These are phyloP conservation scores for Helarctos malayanus DNA, from an alignment of 2,797 vertebrate species.

Conservation along the genomic window DNA sequence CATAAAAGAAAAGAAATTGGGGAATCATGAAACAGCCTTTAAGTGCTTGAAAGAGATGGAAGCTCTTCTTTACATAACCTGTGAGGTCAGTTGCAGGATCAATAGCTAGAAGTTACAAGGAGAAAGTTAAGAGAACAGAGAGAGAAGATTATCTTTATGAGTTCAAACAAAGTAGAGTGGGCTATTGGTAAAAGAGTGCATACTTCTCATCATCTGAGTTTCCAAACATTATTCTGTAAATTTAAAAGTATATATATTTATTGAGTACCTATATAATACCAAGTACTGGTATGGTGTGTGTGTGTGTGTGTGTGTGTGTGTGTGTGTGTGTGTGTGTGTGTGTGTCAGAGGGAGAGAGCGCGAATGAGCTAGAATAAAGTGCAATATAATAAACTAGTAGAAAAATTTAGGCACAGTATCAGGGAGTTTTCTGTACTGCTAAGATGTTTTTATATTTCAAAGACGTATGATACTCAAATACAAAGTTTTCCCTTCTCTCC, in stretches of 20 bases:
- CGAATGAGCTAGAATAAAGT: background rate
- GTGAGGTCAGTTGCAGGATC: background rate
- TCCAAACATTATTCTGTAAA: background rate
- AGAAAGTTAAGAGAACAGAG: background rate
- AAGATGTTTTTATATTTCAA: background rate
- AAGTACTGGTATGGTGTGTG: background rate
- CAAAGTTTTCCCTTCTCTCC: conserved; percentile 1
- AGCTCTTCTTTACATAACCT: background rate
- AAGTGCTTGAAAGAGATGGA: background rate
- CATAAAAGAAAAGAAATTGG: background rate
- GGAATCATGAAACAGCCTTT: background rate
- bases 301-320: background rate
- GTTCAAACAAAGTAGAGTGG: background rate
- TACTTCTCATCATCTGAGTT: background rate
- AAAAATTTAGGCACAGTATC: background rate
- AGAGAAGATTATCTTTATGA: background rate
- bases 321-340: background rate
- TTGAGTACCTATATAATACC: background rate
- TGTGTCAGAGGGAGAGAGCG: background rate
- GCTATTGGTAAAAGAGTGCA: background rate
- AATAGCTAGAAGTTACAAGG: background rate
- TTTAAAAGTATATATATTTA: background rate
- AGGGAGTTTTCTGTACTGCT: background rate
- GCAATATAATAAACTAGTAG: background rate
- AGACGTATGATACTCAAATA: background rate